Evolutionary conservation across 2,113 vertebrate genomes (phyloP), one percentile per base, ranked within the genome.

Genomic region (Tachycineta bicolor): DNA sequence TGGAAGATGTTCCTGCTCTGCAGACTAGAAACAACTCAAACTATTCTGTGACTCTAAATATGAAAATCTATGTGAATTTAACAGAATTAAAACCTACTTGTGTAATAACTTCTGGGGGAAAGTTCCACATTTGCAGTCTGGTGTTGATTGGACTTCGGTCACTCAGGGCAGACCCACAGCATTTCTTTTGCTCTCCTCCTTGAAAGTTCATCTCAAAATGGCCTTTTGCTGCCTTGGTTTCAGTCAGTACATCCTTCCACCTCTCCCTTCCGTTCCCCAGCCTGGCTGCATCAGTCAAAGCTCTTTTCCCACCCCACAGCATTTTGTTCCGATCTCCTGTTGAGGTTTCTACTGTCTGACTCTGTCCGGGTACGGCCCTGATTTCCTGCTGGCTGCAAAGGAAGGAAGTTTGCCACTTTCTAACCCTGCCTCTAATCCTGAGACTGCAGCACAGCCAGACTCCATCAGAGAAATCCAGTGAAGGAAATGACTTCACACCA

Each of bases 401-500:
- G 79, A 87, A 92, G 83, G 71, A 91, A 88, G 43, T 56, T 87
- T 86, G 55, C 64, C 73, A 34, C 85, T 92, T 81, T 92, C 71
- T 78, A 93, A 78, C 39, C 52, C 76, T 83, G 11, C n/a, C 71
- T 77, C 39, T 68, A 60, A 81, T 63, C 56, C 73, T n/a, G 10
- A 80, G n/a, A 19, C 49, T 29, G 56, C 3, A 83, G 50, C 70
- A 65, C 59, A 88, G 44, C 50, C 88, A 90, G 78, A 31, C 64
- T 75, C 71, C 8, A 3, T 49, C 64, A 63, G 34, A 94, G 68
- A 90, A 83, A 77, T 12, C 23, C 79, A 87, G 28, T 0, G 1
- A 43, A 94, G 92, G 90, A 97, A 95, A 94, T 93, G 8, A 95
- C 64, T 77, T 92, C 84, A 83, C 86, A 50, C 52, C 23, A 1